A percentile compares a stretch with the other conserved stretches of the same genome.
Evolutionary conservation across 2,113 vertebrate species (phyloP).

Genomic region (Nerophis lumbriciformis): DNA sequence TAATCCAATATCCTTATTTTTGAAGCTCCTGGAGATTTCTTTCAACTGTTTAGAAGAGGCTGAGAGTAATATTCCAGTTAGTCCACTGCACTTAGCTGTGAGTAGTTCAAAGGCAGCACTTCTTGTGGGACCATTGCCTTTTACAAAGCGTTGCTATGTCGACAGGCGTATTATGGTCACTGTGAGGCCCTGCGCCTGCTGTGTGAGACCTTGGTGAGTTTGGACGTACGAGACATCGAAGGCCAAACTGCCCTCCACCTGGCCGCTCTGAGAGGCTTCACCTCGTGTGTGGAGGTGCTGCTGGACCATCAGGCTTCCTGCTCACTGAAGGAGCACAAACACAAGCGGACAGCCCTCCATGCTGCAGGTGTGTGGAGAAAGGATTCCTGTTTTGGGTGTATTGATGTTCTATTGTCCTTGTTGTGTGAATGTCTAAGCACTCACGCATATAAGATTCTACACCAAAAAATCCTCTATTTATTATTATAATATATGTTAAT

Average conservation of each 20-base stretch:
- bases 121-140: no score
- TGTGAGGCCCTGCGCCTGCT: conserved; percentile 89
- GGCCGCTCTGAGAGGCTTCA: conserved; percentile 82
- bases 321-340: conserved; percentile 80
- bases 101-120: conserved; percentile 61
- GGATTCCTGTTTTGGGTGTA: background rate
- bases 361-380: conserved; percentile 75
- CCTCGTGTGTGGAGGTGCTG: conserved; percentile 85
- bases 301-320: conserved; percentile 85
- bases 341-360: conserved; percentile 86
- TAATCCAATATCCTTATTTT: conserved; percentile 2
- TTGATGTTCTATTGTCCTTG: background rate
- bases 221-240: conserved; percentile 84
- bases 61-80: conserved; percentile 90
- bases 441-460: no score
- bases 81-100: conserved; percentile 97
- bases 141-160: background rate
- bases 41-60: conserved; percentile 94
- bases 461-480: no score
- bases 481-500: no score
- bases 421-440: no score
- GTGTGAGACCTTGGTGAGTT: conserved; percentile 89
- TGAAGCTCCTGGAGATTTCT: conserved; percentile 93
- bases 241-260: conserved; percentile 88
- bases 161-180: conserved; percentile 91